Evolutionary conservation across 2,797 vertebrate genomes (phyloP).

Genomic region (Muscicapa striata): DNA sequence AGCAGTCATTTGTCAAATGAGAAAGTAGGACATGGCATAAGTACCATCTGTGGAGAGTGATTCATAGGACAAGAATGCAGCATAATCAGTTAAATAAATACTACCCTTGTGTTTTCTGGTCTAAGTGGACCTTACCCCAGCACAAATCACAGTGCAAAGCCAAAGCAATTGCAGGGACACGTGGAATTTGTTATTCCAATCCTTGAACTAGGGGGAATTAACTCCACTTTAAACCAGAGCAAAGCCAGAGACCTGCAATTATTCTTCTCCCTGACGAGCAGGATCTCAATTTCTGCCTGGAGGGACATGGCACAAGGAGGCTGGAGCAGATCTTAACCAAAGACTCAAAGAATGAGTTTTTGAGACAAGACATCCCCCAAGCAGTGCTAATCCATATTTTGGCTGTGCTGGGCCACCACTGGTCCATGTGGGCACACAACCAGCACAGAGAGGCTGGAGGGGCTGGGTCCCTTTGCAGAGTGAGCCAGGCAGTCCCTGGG

Average conservation of each 20-base stretch:
- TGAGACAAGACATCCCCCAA: background rate
- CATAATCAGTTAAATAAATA: slow-evolving; percentile 69
- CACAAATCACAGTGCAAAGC: slow-evolving; percentile 47
- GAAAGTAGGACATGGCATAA: slow-evolving; percentile 60
- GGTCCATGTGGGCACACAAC: accelerated
- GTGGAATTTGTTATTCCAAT: slow-evolving; percentile 21
- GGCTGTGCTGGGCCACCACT: accelerated
- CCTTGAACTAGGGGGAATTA: slow-evolving; percentile 28
- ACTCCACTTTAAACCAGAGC: background rate
- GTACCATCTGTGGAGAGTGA: slow-evolving; percentile 65
- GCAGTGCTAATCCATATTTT: background rate
- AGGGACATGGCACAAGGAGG: accelerated
- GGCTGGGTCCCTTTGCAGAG: background rate
- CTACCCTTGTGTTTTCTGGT: slow-evolving; percentile 52
- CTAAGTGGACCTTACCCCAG: slow-evolving; percentile 36
- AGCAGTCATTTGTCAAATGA: background rate
- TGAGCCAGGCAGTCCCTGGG: background rate
- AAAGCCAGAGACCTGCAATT: background rate
- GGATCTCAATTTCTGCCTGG: background rate
- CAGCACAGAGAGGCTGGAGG: background rate
- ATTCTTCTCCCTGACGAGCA: background rate
- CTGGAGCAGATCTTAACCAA: background rate
- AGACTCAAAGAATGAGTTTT: background rate
- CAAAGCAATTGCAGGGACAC: background rate
- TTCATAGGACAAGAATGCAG: slow-evolving; percentile 63